Base-by-base conservation (phyloP, 2,888 invertebrate genomes). In the Alloscopus bannaensis region DNA sequence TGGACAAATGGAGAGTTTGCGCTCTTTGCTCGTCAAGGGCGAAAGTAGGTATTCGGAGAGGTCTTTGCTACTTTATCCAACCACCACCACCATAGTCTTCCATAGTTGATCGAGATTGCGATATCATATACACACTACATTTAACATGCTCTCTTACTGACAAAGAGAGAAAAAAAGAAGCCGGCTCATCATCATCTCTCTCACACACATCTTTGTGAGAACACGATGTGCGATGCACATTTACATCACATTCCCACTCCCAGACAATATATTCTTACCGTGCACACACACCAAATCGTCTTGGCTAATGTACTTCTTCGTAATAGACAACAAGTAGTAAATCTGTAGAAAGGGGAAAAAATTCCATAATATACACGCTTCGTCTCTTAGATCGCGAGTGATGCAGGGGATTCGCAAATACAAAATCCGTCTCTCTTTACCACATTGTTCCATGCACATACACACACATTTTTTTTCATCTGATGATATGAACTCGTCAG, bases 11-110 rank as follows among this genome's bases (percentile, higher is more conserved):
- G 45, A 42, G 55, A 64, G 65, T 57, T 57, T 52, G 40, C 57
- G 29, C 62, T 62, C 62, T 57, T 55, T 62, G n/a, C n/a, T n/a
- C n/a, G n/a, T 70, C 77, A 77, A 77, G 77, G 77, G 77, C 77
- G 77, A 77, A 77, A 64, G 77, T 77, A 77, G 77, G 77, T 65
- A 77, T 70, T 70, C n/a, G n/a, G n/a, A 69, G 64, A 77, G 76
- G 68, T 76, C 68, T 77, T 77, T 65, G 65, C 70, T 57, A 40
- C 66, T 66, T 52, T 45, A 42, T 42, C 66, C 11, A 62, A 60
- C 31, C 52, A 52, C 20, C 36, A 60, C 59, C 18, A 36, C 55
- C 11, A 36, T 31, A n/a, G 20, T 8, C n/a, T 20, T 52, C 13
- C 52, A 36, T 20, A 50, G 28, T 57, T 26, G 1, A 57, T 26